Evolutionary conservation across 2,113 vertebrate genomes (phyloP).

Genomic region (Coptodon bakossiorum): DNA sequence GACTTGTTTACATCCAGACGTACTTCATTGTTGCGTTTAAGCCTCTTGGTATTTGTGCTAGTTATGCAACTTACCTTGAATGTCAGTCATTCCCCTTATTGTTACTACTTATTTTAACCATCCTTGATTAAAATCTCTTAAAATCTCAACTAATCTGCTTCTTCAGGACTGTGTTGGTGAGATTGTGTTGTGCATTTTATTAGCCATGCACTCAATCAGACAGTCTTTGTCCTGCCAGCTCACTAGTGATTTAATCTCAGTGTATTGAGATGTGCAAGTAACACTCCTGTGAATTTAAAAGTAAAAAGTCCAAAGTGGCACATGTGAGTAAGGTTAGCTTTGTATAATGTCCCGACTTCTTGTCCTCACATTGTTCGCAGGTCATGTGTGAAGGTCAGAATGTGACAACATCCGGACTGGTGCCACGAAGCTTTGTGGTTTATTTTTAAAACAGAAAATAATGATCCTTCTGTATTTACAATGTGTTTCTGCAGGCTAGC

Average conservation of each 20-base stretch:
- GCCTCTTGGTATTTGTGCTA: neutral
- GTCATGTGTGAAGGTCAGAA: neutral
- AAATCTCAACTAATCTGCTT: neutral
- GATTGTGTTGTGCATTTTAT: neutral
- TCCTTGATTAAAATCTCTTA: neutral
- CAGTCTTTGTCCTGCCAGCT: neutral
- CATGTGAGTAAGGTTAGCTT: neutral
- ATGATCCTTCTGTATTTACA: neutral
- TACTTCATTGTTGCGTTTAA: neutral
- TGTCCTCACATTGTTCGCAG: neutral
- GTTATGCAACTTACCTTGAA: neutral
- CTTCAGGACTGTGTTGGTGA: neutral
- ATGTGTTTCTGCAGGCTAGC: slow-evolving; percentile 74
- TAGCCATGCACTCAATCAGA: neutral
- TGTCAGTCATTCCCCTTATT: neutral
- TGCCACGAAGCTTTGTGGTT: neutral
- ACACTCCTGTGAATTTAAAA: neutral
- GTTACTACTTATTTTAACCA: neutral
- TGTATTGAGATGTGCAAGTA: neutral
- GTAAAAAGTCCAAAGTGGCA: neutral
- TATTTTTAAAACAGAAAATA: neutral
- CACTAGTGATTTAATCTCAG: neutral
- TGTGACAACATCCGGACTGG: neutral
- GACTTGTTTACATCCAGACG: neutral
- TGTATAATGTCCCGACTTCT: neutral